Evolutionary conservation across 2,888 invertebrate species (phyloP).

Genomic region (Brachypalpus laphriformis): DNA sequence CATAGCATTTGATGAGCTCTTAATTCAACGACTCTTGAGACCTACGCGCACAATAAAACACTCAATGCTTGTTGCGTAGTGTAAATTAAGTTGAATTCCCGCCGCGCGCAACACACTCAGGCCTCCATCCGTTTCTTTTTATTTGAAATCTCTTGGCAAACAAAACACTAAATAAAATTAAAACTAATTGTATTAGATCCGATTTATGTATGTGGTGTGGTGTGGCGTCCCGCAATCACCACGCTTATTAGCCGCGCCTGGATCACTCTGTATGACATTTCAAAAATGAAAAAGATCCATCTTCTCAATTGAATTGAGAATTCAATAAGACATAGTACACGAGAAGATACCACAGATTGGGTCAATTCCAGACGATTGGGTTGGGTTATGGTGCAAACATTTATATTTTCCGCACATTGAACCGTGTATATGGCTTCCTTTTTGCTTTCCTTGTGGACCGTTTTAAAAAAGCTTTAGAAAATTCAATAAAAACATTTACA

Average conservation of each 20-base stretch:
- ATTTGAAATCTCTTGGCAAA: conserved; percentile 39
- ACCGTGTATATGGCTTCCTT: conserved; percentile 24
- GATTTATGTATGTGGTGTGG: conserved; percentile 35
- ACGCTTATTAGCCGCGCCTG: conserved; percentile 38
- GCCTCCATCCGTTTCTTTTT: conserved; percentile 47
- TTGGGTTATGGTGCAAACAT: conserved; percentile 12
- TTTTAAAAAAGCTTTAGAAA: not conserved
- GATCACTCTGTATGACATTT: conserved; percentile 33
- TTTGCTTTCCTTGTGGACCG: not conserved
- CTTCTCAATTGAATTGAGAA: conserved; percentile 18
- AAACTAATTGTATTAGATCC: conserved; percentile 69
- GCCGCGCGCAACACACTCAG: conserved; percentile 28
- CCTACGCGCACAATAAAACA: conserved; percentile 38
- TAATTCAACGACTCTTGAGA: conserved; percentile 58
- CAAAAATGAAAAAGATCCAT: conserved; percentile 9
- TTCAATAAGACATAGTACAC: not conserved
- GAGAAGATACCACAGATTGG: not conserved
- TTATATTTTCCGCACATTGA: not conserved
- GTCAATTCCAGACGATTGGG: conserved; percentile 31
- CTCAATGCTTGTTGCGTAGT: conserved; percentile 1
- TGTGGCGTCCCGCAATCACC: conserved; percentile 51
- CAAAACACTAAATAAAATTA: conserved; percentile 61
- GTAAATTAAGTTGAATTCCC: conserved; percentile 40
- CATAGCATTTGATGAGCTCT: conserved; percentile 36
- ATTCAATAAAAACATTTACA: conserved; percentile 4